Evolutionary conservation across 2,797 vertebrate genomes (phyloP), one percentile per base, ranked within the genome.

Genomic region (Aphelocoma californica): DNA sequence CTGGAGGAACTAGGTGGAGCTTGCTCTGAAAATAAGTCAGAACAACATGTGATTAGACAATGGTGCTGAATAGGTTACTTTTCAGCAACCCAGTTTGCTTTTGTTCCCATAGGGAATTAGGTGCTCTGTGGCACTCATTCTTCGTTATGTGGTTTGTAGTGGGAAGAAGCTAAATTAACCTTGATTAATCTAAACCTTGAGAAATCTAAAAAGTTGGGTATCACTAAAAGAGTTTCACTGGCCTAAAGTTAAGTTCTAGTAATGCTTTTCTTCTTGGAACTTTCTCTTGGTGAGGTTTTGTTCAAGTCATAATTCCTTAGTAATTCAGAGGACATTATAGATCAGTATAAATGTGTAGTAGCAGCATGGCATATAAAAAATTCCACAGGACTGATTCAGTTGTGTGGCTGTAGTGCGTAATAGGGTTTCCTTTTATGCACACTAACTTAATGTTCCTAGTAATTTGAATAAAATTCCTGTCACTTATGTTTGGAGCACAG

Each of bases 21-120:
- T 75, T 72, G 83, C 67, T 90, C 72, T 96, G 67, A 70, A 95
- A 94, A 73, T 83, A 47, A 82, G 84, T 86, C 75, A 82, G 69
- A 81, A 69, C 62, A 92, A 47, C 88, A 67, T 61, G 54, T 88
- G 74, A 91, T 86, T 74, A 93, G 29, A 24, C 44, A 60, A 2
- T 79, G 77, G 29, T 93, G 82, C 92, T 84, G 85, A 93, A 80
- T 74, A 92, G 72, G 84, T 88, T 89, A 75, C 80, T 96, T 95
- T 95, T 73, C 54, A 90, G 60, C 50, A 85, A 24, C 80, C 66
- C 44, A 57, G 45, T 85, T 95, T 72, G 73, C n/a, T 74, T 90
- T 88, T 70, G 51, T 67, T 90, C 44, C 69, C 28, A 2, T 47
- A 42, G 81, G 84, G 73, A 93, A 25, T 93, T 87, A 32, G 58